phyloP scores from a whole-genome alignment of 2,797 vertebrate species.

The Pitangus sulphuratus region DNA sequence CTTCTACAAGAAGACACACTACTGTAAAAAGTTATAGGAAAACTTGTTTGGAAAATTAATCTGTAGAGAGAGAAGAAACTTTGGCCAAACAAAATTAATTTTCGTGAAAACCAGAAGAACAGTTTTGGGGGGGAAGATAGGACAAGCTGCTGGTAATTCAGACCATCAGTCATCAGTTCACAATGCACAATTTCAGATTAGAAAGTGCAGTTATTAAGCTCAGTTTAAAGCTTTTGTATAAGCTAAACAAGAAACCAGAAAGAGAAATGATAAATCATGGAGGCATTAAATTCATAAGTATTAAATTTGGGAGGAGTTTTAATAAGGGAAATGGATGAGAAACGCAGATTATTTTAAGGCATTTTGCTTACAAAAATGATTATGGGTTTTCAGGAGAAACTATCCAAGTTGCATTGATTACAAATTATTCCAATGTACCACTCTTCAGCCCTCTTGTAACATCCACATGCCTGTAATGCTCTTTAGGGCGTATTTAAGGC shows the following conservation, averaged over 20 bases:
- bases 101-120: background rate
- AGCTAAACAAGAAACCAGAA: background rate
- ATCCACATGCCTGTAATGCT: rapidly evolving
- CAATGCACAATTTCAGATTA: background rate
- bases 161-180: background rate
- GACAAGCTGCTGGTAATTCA: background rate
- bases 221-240: background rate
- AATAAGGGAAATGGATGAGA: background rate
- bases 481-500: background rate
- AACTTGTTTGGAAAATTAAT: slow-evolving; percentile 13
- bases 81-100: background rate
- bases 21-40: background rate
- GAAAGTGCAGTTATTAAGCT: background rate
- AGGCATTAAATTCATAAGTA: background rate
- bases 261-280: background rate
- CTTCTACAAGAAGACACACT: background rate
- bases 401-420: background rate
- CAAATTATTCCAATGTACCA: background rate
- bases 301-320: background rate
- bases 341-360: background rate
- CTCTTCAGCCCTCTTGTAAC: background rate
- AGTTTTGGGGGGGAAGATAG: background rate
- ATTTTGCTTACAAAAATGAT: background rate
- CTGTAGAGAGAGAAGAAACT: background rate
- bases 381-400: background rate